Base-by-base conservation (phyloP, 1,140 invertebrate genomes). In the Trachelipus rathkii region DNA sequence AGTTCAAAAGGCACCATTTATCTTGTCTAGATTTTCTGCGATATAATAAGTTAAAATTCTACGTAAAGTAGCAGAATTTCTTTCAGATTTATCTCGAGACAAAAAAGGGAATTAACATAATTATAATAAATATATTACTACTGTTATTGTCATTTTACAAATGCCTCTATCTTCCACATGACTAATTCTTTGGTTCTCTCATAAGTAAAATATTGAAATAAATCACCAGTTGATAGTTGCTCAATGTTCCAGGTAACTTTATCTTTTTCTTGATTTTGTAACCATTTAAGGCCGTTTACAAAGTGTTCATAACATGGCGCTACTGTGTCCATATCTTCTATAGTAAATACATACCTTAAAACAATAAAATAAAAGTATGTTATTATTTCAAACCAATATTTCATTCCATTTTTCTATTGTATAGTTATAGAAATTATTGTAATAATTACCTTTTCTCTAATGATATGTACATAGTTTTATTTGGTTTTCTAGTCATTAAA, bases 251-350 rank as follows among this genome's bases (percentile, higher is more conserved):
- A 76, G n/a, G 78, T 75, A 43, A 76, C 71, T 13, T 53, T 21
- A 19, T 68, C 46, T 11, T 71, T 66, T 10, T 74, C 74, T 60
- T 77, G 72, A 72, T 24, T 72, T 11, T 73, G 71, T 53, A 81
- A 67, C 73, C 78, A 77, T 44, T 81, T 84, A 10, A 93, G 82
- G 70, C 88, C 85, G 9, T 87, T 86, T 11, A 92, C 83, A 85
- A 94, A 95, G 85, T 92, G 90, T 82, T 94, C 92, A 82, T 92
- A 95, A 86, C 92, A 93, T 0, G 93, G 93, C 5, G 93, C 92
- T 24, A 90, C 89, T 0, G 90, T 89, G 77, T 94, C 92, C 82
- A 92, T 87, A 82, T 94, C 91, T 1, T 89, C 87, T 75, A 93
- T 84, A 6, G 92, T 94, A 81, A 95, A 95, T 5, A 95, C 93